phyloP scores from a whole-genome alignment of 2,888 invertebrate genomes.

The Dendrolimus houi region DNA sequence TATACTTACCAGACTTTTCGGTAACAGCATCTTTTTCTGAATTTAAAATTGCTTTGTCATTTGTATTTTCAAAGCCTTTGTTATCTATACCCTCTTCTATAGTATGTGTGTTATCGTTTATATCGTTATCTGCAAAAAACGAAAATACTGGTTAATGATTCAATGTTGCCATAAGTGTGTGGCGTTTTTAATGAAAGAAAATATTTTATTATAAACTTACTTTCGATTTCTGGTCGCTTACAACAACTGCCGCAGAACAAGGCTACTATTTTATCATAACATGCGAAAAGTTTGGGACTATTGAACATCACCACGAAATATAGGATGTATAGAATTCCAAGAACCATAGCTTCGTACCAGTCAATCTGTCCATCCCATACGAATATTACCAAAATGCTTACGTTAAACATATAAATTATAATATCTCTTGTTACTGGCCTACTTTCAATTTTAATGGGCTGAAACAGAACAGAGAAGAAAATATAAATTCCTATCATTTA shows the following conservation, averaged over 20 bases:
- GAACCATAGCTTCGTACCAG: constrained; percentile 86
- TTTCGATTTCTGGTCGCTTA: background rate
- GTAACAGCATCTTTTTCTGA: constrained; percentile 20
- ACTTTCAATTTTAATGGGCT: constrained; percentile 87
- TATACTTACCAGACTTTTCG: constrained; percentile 26
- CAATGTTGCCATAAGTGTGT: background rate
- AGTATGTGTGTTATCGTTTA: constrained; percentile 39
- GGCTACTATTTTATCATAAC: constrained; percentile 29
- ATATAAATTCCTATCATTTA: too few species aligned
- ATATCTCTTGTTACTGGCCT: constrained; percentile 90
- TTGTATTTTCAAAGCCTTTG: constrained; percentile 32
- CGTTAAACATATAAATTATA: constrained; percentile 84
- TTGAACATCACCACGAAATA: constrained; percentile 87
- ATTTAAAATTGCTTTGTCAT: constrained; percentile 17
- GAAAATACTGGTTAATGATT: background rate
- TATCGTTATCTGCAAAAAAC: too few species aligned
- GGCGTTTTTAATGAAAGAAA: too few species aligned
- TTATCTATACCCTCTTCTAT: constrained; percentile 50
- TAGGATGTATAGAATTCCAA: constrained; percentile 82
- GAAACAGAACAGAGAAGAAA: constrained; percentile 19
- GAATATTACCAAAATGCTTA: constrained; percentile 80
- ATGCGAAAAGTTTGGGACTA: constrained; percentile 65
- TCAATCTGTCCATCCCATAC: constrained; percentile 87
- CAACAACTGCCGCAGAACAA: constrained; percentile 15
- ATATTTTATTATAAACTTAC: background rate